Evolutionary conservation across 1,140 invertebrate species (phyloP), one percentile per base, ranked within the genome.

Genomic region (Musca vetustissima): DNA sequence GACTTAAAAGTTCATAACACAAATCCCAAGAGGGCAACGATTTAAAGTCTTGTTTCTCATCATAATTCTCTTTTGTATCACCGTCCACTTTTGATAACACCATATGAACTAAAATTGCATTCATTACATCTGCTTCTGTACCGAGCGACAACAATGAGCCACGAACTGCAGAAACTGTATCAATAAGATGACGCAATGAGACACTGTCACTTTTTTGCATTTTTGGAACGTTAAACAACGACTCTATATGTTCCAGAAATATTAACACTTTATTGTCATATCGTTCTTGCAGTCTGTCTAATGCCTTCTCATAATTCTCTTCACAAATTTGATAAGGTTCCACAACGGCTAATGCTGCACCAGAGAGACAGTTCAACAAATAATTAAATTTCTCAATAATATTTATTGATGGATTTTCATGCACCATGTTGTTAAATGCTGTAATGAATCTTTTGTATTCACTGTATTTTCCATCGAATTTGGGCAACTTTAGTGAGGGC

Each of bases 361-460:
- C 64, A 3, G 64, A 52, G 15, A 66, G 22, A 49, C 64, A 66
- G 14, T 50, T 52, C n/a, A 66, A 24, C 25, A 66, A 49, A 28
- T 52, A 66, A 28, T 66, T 66, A 22, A 66, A 66, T 66, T 66
- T 66, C 17, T 66, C 64, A 19, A 66, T 49, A 22, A 22, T 13
- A 14, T 19, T n/a, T 17, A 65, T 65, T 21, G 21, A 9, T 2
- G 19, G 24, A 6, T 64, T 28, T 24, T 43, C 19, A 64, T 64
- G 59, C 15, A 64, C 59, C 15, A 64, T 15, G 8, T 19, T 64
- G 13, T 64, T 64, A 22, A 36, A 64, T 47, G 43, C 19, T 14
- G 19, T 47, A 19, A 64, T 64, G 24, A 64, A 64, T 64, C 43
- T 19, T 14, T 24, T 15, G 15, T 32, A 64, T 28, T 64, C 59